Percentiles rank a stretch among this genome's conserved stretches.
These are phyloP conservation scores for Keiferia lycopersicella DNA, from an alignment of 2,888 invertebrate genomes.

Conservation along the genomic window DNA sequence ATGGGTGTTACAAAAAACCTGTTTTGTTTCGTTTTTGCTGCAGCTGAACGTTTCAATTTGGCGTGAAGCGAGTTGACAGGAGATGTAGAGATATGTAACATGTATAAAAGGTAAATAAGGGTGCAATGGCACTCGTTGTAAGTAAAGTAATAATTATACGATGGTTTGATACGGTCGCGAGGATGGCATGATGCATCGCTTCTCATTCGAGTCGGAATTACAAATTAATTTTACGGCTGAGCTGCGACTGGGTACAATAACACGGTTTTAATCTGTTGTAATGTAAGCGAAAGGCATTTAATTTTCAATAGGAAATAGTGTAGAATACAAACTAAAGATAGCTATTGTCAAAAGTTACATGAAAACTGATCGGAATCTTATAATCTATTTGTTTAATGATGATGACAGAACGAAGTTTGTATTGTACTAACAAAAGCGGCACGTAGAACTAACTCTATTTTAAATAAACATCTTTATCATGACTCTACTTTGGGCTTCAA, in stretches of 20 bases:
- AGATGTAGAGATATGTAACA: conserved; percentile 43
- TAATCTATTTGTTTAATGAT: too few relatives aligned
- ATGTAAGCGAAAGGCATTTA: neutral
- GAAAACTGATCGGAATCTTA: neutral
- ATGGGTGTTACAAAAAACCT: conserved; percentile 45
- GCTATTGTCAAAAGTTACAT: neutral
- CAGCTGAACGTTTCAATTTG: conserved; percentile 69
- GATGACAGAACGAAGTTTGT: too few relatives aligned
- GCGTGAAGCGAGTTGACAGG: conserved; percentile 61
- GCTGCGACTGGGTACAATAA: conserved; percentile 20
- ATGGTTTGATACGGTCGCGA: conserved; percentile 41
- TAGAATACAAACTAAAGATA: neutral
- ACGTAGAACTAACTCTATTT: too few relatives aligned
- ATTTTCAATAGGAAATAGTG: neutral
- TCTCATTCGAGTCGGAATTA: conserved; percentile 45
- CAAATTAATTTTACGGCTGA: conserved; percentile 39
- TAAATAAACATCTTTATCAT: neutral
- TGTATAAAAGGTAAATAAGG: conserved; percentile 45
- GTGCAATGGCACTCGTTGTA: conserved; percentile 38
- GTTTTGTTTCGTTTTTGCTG: conserved; percentile 32
- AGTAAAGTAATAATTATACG: conserved; percentile 40
- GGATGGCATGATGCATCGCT: conserved; percentile 52
- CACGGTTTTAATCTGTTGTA: conserved; percentile 23
- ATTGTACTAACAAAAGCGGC: too few relatives aligned
- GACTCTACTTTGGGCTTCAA: neutral